These are phyloP conservation scores for Sinocyclocheilus anophthalmus DNA, from an alignment of 2,113 vertebrate genomes.

Conservation along the genomic window DNA sequence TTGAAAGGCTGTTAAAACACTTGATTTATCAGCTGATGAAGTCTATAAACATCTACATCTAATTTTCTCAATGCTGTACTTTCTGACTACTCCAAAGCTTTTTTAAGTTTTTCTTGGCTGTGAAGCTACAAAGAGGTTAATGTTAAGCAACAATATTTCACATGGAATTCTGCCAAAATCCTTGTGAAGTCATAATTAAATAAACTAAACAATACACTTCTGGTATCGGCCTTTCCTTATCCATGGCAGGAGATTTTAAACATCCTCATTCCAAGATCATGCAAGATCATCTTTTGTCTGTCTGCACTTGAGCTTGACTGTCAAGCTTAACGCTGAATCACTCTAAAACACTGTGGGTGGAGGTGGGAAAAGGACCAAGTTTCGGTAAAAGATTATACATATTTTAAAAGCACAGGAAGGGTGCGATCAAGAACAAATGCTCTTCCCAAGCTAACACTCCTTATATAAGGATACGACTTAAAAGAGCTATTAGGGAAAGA, in stretches of 20 bases:
- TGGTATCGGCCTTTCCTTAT: neutral
- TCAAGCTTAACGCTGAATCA: constrained; percentile 22
- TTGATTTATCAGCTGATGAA: neutral
- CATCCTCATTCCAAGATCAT: neutral
- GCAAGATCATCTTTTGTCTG: constrained; percentile 15
- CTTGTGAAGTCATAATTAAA: neutral
- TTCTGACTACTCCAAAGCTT: neutral
- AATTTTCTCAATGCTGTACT: neutral
- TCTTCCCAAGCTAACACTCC: constrained; percentile 6
- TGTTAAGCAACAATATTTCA: constrained; percentile 5
- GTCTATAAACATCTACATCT: neutral
- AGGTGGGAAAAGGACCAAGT: constrained; percentile 37
- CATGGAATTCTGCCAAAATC: constrained; percentile 17
- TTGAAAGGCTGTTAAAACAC: no score
- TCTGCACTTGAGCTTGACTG: constrained; percentile 5
- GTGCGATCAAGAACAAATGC: constrained; percentile 11
- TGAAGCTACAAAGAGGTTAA: neutral
- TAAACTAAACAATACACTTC: neutral
- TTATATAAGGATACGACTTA: neutral
- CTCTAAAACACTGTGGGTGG: constrained; percentile 23
- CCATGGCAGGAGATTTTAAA: neutral
- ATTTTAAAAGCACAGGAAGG: neutral
- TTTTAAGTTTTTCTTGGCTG: neutral
- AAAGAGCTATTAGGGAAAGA: neutral
- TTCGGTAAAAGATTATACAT: constrained; percentile 19